These are phyloP conservation scores for Poecilia wingei DNA, from an alignment of 2,797 vertebrate species.

Conservation along the genomic window DNA sequence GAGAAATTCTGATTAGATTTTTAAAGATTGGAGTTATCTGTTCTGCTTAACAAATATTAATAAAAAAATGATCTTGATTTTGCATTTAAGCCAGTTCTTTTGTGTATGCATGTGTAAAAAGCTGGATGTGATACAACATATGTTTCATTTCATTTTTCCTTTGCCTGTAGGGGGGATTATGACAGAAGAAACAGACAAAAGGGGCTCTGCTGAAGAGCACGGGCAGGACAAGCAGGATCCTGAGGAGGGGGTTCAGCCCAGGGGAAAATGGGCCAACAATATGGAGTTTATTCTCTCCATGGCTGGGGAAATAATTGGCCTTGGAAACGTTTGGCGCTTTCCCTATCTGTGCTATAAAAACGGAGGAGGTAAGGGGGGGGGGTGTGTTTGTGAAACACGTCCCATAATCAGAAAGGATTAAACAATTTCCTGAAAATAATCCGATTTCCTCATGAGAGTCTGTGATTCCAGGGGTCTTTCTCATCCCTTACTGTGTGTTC, in stretches of 20 bases:
- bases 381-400: not conserved
- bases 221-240: constrained; percentile 27
- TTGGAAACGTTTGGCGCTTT: constrained; percentile 91
- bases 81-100: not conserved
- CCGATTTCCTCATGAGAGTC: not conserved
- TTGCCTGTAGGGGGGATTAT: constrained; percentile 41
- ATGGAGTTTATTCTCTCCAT: constrained; percentile 89
- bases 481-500: constrained; percentile 93
- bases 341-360: constrained; percentile 93
- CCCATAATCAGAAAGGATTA: not conserved
- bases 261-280: constrained; percentile 91
- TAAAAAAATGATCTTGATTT: not conserved
- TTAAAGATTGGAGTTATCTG: not conserved
- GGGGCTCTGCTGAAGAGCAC: constrained; percentile 14
- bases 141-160: constrained; percentile 2
- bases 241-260: constrained; percentile 58
- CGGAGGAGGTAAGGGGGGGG: constrained; percentile 82
- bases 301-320: constrained; percentile 91
- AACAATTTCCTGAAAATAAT: not conserved
- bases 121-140: not conserved
- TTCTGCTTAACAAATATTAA: not conserved
- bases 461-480: constrained; percentile 86
- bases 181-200: constrained; percentile 48
- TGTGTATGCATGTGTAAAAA: not conserved
- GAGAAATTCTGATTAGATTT: no score